Evolutionary conservation across 2,888 invertebrate genomes (phyloP).

Genomic region (Beris morrisii): DNA sequence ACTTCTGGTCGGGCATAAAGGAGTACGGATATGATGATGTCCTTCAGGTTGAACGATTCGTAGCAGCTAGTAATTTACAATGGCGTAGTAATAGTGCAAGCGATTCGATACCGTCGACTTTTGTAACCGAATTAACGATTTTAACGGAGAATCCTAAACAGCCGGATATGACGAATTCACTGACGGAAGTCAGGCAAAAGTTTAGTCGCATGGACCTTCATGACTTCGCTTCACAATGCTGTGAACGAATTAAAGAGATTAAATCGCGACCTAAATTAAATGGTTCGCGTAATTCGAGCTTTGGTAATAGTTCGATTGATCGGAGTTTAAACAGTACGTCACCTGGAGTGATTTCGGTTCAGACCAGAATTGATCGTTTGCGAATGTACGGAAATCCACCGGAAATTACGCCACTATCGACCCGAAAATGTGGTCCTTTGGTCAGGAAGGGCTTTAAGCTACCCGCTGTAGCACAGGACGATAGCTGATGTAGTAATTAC

Average conservation of each 20-base stretch:
- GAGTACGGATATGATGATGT: conserved; percentile 61
- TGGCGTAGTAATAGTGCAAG: conserved; percentile 59
- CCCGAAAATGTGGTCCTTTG: conserved; percentile 44
- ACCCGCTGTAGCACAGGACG: conserved; percentile 9
- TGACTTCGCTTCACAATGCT: conserved; percentile 42
- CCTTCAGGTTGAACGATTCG: conserved; percentile 61
- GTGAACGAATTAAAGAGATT: conserved; percentile 43
- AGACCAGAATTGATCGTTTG: conserved; percentile 57
- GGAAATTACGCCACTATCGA: conserved; percentile 58
- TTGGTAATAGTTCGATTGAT: conserved; percentile 11
- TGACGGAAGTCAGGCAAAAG: conserved; percentile 56
- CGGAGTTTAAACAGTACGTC: background rate
- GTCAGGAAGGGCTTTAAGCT: conserved; percentile 31
- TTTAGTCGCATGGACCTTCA: conserved; percentile 42
- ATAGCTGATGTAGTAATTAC: background rate
- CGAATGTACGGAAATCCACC: conserved; percentile 62
- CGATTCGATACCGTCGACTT: conserved; percentile 61
- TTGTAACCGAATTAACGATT: conserved; percentile 64
- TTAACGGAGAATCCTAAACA: conserved; percentile 66
- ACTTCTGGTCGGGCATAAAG: conserved; percentile 61
- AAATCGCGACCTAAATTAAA: conserved; percentile 25
- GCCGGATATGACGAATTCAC: conserved; percentile 56
- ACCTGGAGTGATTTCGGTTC: conserved; percentile 12
- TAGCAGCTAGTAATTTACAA: conserved; percentile 67
- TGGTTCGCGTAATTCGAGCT: background rate